Percentiles rank a stretch among this genome's conserved stretches.
Evolutionary conservation across 2,888 invertebrate genomes (phyloP).

Genomic region (Sarcophaga carnaria): DNA sequence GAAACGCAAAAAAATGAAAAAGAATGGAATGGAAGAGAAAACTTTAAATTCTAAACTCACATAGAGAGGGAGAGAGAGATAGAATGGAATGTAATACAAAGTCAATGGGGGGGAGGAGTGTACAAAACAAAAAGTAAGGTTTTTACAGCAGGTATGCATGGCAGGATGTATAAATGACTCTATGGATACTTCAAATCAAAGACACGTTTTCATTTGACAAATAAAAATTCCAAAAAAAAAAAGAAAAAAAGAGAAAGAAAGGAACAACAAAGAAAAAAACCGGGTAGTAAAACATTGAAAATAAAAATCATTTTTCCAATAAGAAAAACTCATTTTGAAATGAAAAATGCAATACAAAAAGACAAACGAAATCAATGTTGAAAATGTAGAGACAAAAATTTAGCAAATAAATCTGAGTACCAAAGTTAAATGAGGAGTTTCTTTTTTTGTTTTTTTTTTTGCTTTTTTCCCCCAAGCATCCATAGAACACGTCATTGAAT

Average conservation of each 20-base stretch:
- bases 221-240: neutral
- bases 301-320: neutral
- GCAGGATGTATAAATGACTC: conserved; percentile 4
- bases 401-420: no score
- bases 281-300: neutral
- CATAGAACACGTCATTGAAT: no score
- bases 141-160: neutral
- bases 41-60: no score
- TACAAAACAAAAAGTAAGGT: neutral
- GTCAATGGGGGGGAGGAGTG: neutral
- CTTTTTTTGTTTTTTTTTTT: no score
- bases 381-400: no score
- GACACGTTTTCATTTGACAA: conserved; percentile 1
- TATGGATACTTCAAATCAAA: conserved; percentile 1
- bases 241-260: neutral
- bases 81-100: conserved; percentile 21
- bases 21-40: neutral
- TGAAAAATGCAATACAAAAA: neutral
- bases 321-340: neutral
- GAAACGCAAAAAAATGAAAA: conserved; percentile 1
- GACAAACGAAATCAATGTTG: neutral
- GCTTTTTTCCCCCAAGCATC: no score
- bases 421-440: no score
- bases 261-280: neutral
- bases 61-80: neutral